phyloP scores from a whole-genome alignment of 2,888 invertebrate species.

The Scaptomyza reducta region DNA sequence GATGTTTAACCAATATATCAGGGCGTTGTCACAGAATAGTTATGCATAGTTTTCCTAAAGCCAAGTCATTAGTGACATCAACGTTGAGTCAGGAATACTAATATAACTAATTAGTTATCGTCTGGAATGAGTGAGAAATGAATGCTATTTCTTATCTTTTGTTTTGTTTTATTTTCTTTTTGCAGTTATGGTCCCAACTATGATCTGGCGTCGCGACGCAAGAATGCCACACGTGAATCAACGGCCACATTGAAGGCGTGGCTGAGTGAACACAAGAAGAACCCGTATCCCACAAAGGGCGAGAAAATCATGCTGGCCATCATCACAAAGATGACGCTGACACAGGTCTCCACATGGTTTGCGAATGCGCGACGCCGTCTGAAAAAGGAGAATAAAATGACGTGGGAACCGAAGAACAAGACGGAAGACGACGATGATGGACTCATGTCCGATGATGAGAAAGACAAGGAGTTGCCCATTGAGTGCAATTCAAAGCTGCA shows the following conservation, averaged over 20 bases:
- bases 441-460: conserved; percentile 93
- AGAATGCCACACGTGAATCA: conserved; percentile 98
- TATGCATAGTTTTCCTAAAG: background rate
- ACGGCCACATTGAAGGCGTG: conserved; percentile 98
- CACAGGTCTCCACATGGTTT: conserved; percentile 98
- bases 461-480: conserved; percentile 90
- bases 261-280: conserved; percentile 98
- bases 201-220: conserved; percentile 96
- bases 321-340: conserved; percentile 97
- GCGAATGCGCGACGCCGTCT: conserved; percentile 96
- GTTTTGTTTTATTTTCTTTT: conserved; percentile 1
- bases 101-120: conserved; percentile 1
- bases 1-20: conserved; percentile 34
- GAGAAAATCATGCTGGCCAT: conserved; percentile 98
- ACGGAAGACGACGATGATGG: conserved; percentile 94
- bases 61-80: conserved; percentile 17
- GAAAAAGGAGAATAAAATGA: conserved; percentile 99
- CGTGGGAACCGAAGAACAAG: conserved; percentile 97
- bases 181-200: conserved; percentile 95
- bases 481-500: conserved; percentile 86
- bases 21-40: conserved; percentile 34
- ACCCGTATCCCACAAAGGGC: conserved; percentile 97
- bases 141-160: background rate
- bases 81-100: conserved; percentile 2
- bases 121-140: conserved; percentile 7